Evolutionary conservation across 2,888 invertebrate genomes (phyloP).

Genomic region (Drosophila austrosaltans): DNA sequence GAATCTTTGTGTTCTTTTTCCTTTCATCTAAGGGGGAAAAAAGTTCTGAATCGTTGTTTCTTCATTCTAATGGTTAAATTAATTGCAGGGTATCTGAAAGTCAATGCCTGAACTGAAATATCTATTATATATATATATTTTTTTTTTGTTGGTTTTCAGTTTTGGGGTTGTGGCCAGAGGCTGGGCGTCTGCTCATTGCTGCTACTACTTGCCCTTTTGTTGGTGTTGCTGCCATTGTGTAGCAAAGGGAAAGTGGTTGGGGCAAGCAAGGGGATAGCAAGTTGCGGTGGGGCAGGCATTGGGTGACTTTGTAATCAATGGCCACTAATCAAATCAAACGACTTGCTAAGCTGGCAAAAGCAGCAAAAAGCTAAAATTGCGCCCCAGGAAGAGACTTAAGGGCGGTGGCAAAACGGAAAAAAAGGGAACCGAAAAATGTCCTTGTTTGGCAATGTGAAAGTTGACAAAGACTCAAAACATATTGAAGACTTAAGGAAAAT

Average conservation of each 20-base stretch:
- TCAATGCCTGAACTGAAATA: background rate
- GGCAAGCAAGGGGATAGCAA: background rate
- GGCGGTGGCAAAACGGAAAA: background rate
- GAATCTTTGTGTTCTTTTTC: too few species aligned
- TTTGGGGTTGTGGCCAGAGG: constrained; percentile 37
- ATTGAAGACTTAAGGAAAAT: constrained; percentile 1
- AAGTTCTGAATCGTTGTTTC: too few species aligned
- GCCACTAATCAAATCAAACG: constrained; percentile 67
- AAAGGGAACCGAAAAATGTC: background rate
- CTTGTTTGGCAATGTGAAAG: constrained; percentile 3
- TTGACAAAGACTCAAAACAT: constrained; percentile 9
- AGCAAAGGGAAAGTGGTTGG: constrained; percentile 16
- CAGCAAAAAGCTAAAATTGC: constrained; percentile 35
- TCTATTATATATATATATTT: background rate
- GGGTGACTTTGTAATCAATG: constrained; percentile 49
- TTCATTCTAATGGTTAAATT: too few species aligned
- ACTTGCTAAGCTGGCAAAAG: constrained; percentile 51
- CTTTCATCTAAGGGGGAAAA: too few species aligned
- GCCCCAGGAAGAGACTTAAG: constrained; percentile 10
- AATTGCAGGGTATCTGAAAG: background rate
- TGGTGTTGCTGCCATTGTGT: constrained; percentile 20
- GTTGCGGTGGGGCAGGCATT: background rate
- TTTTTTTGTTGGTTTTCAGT: constrained; percentile 46
- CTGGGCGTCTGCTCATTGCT: constrained; percentile 48
- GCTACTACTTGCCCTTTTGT: constrained; percentile 34